phyloP scores from a whole-genome alignment of 2,888 invertebrate genomes.

The Eudemis profundana region DNA sequence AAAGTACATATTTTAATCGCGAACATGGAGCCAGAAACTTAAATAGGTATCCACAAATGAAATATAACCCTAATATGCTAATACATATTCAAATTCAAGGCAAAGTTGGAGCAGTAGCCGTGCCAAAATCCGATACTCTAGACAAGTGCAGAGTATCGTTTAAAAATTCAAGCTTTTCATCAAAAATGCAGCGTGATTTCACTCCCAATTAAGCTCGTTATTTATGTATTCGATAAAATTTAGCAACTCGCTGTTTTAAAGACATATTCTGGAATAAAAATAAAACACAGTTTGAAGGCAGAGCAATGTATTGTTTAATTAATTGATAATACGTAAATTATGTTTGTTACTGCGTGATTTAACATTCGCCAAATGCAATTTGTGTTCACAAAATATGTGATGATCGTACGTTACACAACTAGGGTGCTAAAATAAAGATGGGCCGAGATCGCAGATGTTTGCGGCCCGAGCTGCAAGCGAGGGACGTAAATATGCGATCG shows the following conservation, averaged over 20 bases:
- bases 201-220: slow-evolving; percentile 78
- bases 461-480: too few relatives aligned
- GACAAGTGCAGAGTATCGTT: slow-evolving; percentile 48
- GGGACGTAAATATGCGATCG: too few relatives aligned
- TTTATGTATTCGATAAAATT: slow-evolving; percentile 77
- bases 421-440: too few relatives aligned
- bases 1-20: not conserved
- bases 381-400: too few relatives aligned
- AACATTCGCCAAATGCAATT: too few relatives aligned
- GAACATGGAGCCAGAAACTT: not conserved
- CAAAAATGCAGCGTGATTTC: slow-evolving; percentile 77
- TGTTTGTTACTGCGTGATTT: too few relatives aligned
- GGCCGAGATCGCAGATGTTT: too few relatives aligned
- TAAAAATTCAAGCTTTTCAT: slow-evolving; percentile 71
- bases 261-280: slow-evolving; percentile 58
- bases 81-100: slow-evolving; percentile 35
- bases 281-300: not conserved
- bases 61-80: slow-evolving; percentile 24
- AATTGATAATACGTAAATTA: too few relatives aligned
- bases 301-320: not conserved
- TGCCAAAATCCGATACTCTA: slow-evolving; percentile 41
- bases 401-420: too few relatives aligned
- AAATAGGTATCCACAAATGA: slow-evolving; percentile 14
- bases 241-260: slow-evolving; percentile 53
- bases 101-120: slow-evolving; percentile 24